These are phyloP conservation scores for Mobula birostris DNA, from an alignment of 2,113 vertebrate genomes.

Conservation along the genomic window DNA sequence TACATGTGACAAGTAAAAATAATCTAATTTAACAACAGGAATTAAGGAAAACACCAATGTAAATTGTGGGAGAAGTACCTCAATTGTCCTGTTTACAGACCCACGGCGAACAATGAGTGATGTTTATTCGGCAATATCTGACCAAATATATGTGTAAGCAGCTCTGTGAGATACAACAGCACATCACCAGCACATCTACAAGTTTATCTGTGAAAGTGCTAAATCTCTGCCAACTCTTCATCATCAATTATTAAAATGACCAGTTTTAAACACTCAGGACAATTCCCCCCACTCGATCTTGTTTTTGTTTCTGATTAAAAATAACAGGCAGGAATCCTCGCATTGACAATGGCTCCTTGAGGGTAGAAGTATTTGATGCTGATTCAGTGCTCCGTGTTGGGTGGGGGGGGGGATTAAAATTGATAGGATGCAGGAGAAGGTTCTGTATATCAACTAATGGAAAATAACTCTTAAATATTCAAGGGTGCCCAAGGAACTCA, in stretches of 20 bases:
- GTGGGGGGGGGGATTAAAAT: not conserved
- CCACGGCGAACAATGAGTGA: not conserved
- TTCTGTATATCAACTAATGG: no score
- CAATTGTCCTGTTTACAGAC: not conserved
- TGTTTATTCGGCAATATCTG: constrained; percentile 21
- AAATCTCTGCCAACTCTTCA: not conserved
- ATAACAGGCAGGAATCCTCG: not conserved
- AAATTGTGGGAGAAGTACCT: not conserved
- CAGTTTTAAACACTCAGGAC: not conserved
- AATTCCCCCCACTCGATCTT: not conserved
- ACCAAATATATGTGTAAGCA: not conserved
- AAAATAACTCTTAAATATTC: not conserved
- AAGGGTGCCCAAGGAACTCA: not conserved
- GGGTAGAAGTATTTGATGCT: not conserved
- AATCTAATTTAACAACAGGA: not conserved
- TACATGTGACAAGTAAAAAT: no score
- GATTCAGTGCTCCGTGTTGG: not conserved
- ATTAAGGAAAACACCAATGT: not conserved
- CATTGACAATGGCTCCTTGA: not conserved
- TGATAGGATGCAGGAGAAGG: not conserved
- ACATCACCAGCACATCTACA: not conserved
- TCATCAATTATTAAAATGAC: not conserved
- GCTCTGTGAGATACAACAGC: not conserved
- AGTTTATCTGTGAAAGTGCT: not conserved
- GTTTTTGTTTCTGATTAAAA: not conserved